Conservation (phyloP, 92 coral and sea anemone genomes). For the Palythoa heliodiscus region DNA sequence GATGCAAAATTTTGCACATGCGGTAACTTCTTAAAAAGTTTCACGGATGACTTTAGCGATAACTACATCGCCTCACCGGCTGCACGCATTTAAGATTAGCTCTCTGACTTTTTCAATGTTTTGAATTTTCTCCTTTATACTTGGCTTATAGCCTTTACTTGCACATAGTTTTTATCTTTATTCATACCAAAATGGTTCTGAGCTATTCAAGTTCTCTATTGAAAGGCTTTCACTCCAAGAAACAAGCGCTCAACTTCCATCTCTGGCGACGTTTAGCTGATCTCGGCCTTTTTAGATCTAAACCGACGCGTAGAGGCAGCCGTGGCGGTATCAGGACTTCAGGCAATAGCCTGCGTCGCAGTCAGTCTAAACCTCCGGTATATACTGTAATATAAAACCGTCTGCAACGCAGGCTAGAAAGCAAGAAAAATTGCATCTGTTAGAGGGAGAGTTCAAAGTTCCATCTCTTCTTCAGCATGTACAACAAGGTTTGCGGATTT, state of each 20-base stretch:
- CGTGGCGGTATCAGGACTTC: conserved; percentile 2
- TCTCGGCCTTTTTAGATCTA: conserved; percentile 16
- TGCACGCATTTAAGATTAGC: neutral
- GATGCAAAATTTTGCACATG: no score
- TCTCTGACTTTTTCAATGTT: neutral
- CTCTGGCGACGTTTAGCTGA: conserved; percentile 21
- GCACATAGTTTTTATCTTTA: no score
- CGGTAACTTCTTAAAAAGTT: no score
- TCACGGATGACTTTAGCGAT: no score
- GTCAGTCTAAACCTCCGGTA: no score
- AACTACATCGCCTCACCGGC: conserved; percentile 4
- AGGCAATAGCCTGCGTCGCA: no score
- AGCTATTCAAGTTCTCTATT: neutral
- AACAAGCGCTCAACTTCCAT: conserved; percentile 4
- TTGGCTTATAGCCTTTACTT: no score
- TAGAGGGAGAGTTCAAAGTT: neutral
- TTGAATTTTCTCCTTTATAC: neutral
- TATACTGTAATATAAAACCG: no score
- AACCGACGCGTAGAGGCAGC: conserved; percentile 9
- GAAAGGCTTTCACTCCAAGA: neutral
- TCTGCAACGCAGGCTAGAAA: no score
- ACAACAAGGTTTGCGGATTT: neutral
- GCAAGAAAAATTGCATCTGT: neutral
- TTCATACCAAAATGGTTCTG: neutral
- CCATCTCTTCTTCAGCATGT: neutral